These are phyloP conservation scores for Drosophila azteca DNA, from an alignment of 1,140 invertebrate genomes.

Conservation along the genomic window DNA sequence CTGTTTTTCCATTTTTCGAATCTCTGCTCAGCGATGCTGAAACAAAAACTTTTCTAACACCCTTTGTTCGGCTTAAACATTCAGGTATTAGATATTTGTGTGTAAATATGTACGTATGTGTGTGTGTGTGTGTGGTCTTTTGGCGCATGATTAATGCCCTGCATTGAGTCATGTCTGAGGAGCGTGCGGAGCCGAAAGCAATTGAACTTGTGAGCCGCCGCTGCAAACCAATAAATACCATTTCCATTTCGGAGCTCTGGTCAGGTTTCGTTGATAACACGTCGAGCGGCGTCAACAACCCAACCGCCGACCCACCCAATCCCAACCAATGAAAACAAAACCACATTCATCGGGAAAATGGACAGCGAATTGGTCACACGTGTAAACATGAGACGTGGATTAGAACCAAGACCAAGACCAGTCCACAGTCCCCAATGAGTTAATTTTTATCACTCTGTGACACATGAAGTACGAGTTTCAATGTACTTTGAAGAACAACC, in stretches of 20 bases:
- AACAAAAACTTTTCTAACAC: constrained; percentile 56
- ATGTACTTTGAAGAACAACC: constrained; percentile 11
- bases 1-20: constrained; percentile 15
- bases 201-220: constrained; percentile 27
- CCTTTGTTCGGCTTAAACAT: constrained; percentile 30
- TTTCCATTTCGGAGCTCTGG: constrained; percentile 4
- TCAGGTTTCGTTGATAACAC: constrained; percentile 53
- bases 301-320: no score
- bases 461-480: constrained; percentile 4
- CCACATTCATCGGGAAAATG: constrained; percentile 21
- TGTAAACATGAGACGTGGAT: constrained; percentile 56
- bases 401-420: constrained; percentile 12
- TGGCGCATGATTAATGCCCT: constrained; percentile 54
- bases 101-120: neutral
- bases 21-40: constrained; percentile 55
- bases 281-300: neutral
- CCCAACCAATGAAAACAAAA: no score
- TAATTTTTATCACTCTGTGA: constrained; percentile 42
- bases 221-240: constrained; percentile 31
- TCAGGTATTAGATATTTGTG: constrained; percentile 2
- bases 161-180: constrained; percentile 57
- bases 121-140: constrained; percentile 8
- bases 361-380: constrained; percentile 42
- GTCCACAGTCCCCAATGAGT: neutral
- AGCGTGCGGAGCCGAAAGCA: constrained; percentile 46